A percentile compares a stretch with the other conserved stretches of the same genome.
Conservation (phyloP, 2,888 invertebrate genomes). For the Cryptus armator region DNA sequence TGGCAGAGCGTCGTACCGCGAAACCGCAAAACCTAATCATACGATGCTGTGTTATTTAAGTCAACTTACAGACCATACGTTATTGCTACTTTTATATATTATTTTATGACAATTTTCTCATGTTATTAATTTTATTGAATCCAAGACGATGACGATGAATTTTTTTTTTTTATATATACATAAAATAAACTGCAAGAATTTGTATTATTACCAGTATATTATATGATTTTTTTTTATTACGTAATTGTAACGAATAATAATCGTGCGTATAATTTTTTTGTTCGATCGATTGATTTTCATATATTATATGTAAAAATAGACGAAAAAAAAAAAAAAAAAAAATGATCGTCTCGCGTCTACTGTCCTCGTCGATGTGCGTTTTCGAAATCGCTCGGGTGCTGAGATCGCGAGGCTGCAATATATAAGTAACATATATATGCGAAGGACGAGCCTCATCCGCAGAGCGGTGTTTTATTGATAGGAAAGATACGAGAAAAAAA, state of each 20-base stretch:
- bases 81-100: conserved; percentile 83
- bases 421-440: conserved; percentile 50
- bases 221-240: conserved; percentile 64
- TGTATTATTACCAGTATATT: conserved; percentile 67
- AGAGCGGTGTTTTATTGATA: conserved; percentile 60
- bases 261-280: conserved; percentile 58
- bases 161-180: conserved; percentile 65
- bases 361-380: conserved; percentile 75
- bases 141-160: conserved; percentile 74
- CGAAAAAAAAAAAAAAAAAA: not conserved
- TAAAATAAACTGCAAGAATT: conserved; percentile 58
- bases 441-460: conserved; percentile 63
- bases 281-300: conserved; percentile 50
- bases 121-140: conserved; percentile 84
- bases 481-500: conserved; percentile 4
- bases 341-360: conserved; percentile 77
- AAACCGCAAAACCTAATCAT: conserved; percentile 78
- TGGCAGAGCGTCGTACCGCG: conserved; percentile 63
- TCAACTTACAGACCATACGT: conserved; percentile 83
- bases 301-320: conserved; percentile 48
- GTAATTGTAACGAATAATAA: conserved; percentile 59
- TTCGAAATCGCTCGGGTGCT: conserved; percentile 69
- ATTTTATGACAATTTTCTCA: conserved; percentile 83
- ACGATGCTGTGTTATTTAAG: conserved; percentile 85
- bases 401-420: conserved; percentile 69